phyloP scores from a whole-genome alignment of 1,140 invertebrate genomes.

The Drosophila takahashii region DNA sequence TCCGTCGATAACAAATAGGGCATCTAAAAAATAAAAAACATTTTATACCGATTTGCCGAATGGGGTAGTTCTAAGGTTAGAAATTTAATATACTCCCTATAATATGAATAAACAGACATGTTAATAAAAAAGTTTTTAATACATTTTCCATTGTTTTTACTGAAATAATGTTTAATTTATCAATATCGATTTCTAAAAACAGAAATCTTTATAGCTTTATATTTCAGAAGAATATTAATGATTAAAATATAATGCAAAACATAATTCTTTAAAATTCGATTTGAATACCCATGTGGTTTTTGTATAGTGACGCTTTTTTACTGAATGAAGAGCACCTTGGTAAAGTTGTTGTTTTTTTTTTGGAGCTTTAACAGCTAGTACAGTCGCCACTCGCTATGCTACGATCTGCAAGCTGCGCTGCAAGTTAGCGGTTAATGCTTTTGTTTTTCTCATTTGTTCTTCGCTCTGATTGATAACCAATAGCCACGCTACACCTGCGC shows the following conservation, averaged over 20 bases:
- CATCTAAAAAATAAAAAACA: slow-evolving; percentile 74
- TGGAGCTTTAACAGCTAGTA: slow-evolving; percentile 11
- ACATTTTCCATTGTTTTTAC: too few species aligned
- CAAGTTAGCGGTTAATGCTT: slow-evolving; percentile 14
- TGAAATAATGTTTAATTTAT: too few species aligned
- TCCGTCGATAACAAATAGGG: slow-evolving; percentile 84
- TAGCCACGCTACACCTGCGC: slow-evolving; percentile 70
- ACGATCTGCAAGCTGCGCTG: slow-evolving; percentile 7
- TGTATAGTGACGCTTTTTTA: background rate
- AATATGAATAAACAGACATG: too few species aligned
- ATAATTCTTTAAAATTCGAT: background rate
- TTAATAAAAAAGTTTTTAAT: too few species aligned
- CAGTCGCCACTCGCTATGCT: slow-evolving; percentile 34
- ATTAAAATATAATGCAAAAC: too few species aligned
- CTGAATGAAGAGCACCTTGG: background rate
- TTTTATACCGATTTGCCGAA: background rate
- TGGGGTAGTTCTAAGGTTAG: background rate
- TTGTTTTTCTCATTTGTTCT: slow-evolving; percentile 12
- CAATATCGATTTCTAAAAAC: too few species aligned
- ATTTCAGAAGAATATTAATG: too few species aligned
- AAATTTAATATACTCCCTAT: too few species aligned
- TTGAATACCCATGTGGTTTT: too few species aligned
- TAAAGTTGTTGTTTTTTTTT: background rate
- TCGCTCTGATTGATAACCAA: slow-evolving; percentile 62
- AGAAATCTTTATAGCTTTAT: too few species aligned